Percentiles rank a stretch among this genome's conserved stretches.
These are phyloP conservation scores for Boloria selene DNA, from an alignment of 2,888 invertebrate species.

Conservation along the genomic window DNA sequence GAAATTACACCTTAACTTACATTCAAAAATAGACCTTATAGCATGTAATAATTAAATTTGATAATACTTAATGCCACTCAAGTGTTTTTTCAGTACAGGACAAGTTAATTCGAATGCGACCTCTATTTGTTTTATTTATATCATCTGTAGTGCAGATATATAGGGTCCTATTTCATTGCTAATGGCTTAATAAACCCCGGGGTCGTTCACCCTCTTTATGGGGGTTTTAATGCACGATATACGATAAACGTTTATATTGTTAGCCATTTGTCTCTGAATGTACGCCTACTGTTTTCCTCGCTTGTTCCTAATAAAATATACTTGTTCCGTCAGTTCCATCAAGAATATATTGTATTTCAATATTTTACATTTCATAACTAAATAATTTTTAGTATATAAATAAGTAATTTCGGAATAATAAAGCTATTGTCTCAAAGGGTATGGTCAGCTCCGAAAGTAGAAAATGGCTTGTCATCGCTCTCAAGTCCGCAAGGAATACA, in stretches of 20 bases:
- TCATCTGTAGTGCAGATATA: constrained; percentile 57
- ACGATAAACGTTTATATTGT: constrained; percentile 38
- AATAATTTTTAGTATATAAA: no score
- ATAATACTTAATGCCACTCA: not conserved
- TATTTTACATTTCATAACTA: no score
- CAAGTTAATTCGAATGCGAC: constrained; percentile 42
- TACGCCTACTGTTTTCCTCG: constrained; percentile 20
- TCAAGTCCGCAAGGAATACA: no score
- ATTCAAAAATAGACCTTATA: constrained; percentile 10
- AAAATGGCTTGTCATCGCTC: no score
- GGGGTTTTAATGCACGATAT: constrained; percentile 38
- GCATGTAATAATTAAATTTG: constrained; percentile 23
- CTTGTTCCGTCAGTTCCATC: not conserved
- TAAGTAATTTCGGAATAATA: no score
- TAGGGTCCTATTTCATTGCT: constrained; percentile 65
- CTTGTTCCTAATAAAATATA: constrained; percentile 11
- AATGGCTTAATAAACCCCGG: constrained; percentile 68
- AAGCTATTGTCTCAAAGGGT: no score
- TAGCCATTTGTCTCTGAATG: constrained; percentile 30
- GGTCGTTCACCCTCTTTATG: constrained; percentile 46
- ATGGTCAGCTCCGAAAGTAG: no score
- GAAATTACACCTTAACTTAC: constrained; percentile 11
- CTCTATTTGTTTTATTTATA: constrained; percentile 67
- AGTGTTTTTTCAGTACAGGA: constrained; percentile 29
- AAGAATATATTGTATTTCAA: no score